A percentile compares a stretch with the other conserved stretches of the same genome.
Conservation (phyloP, 2,113 vertebrate species). For the Podocnemis expansa region DNA sequence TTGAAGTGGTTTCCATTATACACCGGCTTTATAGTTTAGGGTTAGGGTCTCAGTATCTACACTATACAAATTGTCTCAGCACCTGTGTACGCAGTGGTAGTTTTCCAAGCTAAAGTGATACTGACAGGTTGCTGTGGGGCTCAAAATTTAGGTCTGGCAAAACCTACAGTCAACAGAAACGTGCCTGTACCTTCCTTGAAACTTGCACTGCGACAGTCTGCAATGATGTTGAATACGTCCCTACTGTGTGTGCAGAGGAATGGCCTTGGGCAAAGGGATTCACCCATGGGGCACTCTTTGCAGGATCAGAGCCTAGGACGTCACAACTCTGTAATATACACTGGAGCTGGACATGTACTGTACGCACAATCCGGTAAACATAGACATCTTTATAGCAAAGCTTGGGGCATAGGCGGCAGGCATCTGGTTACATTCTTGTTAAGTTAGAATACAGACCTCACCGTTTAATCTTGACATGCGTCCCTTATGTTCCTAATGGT, state of each 20-base stretch:
- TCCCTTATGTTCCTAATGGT: background rate
- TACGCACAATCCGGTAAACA: background rate
- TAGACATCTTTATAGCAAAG: background rate
- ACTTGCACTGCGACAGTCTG: background rate
- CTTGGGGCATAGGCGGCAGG: background rate
- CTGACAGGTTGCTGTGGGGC: background rate
- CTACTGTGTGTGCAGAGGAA: background rate
- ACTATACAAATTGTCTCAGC: too few relatives aligned
- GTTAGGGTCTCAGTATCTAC: too few relatives aligned
- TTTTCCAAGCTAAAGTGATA: background rate
- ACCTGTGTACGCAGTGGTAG: fast-evolving
- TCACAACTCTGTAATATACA: background rate
- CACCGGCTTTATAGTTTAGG: too few relatives aligned
- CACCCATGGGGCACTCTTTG: background rate
- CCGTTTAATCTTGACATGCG: background rate
- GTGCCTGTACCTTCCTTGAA: background rate
- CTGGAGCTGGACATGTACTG: background rate
- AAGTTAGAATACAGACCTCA: background rate
- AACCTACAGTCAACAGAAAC: background rate
- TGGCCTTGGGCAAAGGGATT: background rate
- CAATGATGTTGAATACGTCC: background rate
- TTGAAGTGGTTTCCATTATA: too few relatives aligned
- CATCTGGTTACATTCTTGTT: background rate
- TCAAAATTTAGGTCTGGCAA: background rate
- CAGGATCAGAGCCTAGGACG: background rate